Percentiles rank a stretch among this genome's conserved stretches.
Conservation (phyloP, 2,113 vertebrate species). For the Oncorhynchus mykiss region DNA sequence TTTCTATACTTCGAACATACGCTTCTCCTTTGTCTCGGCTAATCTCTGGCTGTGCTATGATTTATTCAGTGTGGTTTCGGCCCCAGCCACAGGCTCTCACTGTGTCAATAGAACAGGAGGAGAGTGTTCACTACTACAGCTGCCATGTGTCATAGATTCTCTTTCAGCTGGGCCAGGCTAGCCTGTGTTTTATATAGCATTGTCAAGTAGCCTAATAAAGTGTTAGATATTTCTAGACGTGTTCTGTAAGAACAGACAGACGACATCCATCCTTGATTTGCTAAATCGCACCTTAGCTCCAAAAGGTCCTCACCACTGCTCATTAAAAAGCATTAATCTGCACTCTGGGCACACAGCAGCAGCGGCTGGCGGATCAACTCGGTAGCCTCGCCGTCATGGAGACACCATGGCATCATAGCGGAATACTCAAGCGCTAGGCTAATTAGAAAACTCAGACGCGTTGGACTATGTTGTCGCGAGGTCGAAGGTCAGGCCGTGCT, state of each 20-base stretch:
- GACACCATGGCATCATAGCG: too few relatives aligned
- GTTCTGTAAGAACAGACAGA: conserved; percentile 9
- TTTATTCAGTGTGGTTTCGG: neutral
- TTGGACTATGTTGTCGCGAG: conserved; percentile 9
- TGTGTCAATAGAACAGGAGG: neutral
- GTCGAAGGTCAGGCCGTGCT: neutral
- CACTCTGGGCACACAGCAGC: conserved; percentile 36
- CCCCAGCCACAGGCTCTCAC: neutral
- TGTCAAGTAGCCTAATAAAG: too few relatives aligned
- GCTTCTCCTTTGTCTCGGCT: conserved; percentile 33
- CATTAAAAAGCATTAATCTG: conserved; percentile 62
- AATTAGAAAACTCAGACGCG: neutral
- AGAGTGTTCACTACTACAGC: neutral
- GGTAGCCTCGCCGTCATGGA: too few relatives aligned
- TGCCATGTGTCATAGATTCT: neutral
- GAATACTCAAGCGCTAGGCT: too few relatives aligned
- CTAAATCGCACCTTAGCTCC: conserved; percentile 3
- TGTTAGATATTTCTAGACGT: too few relatives aligned
- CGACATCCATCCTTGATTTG: conserved; percentile 18
- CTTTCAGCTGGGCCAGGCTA: neutral
- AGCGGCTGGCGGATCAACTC: too few relatives aligned
- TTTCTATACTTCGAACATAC: conserved; percentile 30
- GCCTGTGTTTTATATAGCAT: too few relatives aligned
- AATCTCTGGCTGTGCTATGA: conserved; percentile 17
- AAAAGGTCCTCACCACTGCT: conserved; percentile 23